Conservation (phyloP, 2,113 vertebrate species). For the Orthonyx spaldingii region DNA sequence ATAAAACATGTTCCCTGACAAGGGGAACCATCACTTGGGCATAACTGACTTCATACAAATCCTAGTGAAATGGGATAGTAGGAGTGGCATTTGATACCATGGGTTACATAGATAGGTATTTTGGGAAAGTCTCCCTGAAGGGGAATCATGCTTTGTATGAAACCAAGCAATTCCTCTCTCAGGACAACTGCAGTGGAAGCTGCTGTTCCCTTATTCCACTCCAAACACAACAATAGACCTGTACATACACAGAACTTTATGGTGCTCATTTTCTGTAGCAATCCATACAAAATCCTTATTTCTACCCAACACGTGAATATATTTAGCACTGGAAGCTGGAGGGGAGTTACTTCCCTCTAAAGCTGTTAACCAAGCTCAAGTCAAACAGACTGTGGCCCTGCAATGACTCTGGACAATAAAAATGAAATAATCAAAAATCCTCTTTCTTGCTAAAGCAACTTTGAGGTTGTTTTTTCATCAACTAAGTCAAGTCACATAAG, state of each 20-base stretch:
- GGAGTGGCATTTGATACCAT: background rate
- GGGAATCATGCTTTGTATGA: background rate
- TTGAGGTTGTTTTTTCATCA: background rate
- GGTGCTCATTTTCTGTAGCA: background rate
- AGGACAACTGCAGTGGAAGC: background rate
- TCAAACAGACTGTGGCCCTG: background rate
- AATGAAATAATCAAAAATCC: background rate
- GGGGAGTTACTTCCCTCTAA: background rate
- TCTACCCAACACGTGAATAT: background rate
- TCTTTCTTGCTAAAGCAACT: background rate
- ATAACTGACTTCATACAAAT: background rate
- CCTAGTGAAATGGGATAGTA: background rate
- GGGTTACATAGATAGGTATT: background rate
- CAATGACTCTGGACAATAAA: background rate
- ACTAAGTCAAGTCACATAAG: too few relatives aligned
- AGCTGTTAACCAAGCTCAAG: background rate
- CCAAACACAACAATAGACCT: background rate
- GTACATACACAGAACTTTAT: background rate
- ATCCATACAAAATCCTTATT: background rate
- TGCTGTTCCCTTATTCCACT: background rate
- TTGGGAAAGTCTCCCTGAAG: background rate
- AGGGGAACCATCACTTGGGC: background rate
- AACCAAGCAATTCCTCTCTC: background rate
- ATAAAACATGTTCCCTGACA: background rate
- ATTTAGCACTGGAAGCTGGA: background rate